Conservation (phyloP, 2,113 vertebrate species). For the Tamias sibiricus region DNA sequence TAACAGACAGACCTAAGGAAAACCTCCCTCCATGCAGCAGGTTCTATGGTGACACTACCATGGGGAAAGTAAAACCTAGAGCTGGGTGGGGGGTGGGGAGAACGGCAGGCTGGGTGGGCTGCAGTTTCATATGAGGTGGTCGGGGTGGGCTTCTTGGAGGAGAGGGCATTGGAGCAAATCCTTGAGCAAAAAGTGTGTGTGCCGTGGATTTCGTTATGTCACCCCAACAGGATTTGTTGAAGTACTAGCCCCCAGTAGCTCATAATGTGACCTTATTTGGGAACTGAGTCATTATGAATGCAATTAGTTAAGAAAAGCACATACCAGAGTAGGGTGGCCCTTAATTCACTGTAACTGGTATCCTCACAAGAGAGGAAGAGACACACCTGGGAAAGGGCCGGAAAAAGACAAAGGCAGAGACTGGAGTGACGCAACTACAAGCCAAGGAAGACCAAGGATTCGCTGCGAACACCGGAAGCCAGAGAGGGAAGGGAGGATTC, state of each 20-base stretch:
- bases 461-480: too few species aligned
- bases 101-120: neutral
- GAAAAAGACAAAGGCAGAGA: neutral
- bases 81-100: too few species aligned
- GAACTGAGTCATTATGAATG: neutral
- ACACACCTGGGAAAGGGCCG: neutral
- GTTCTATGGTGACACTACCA: too few species aligned
- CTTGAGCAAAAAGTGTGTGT: too few species aligned
- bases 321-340: neutral
- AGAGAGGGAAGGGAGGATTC: neutral
- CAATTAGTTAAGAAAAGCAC: neutral
- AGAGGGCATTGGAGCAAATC: too few species aligned
- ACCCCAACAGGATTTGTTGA: too few species aligned
- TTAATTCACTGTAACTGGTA: neutral
- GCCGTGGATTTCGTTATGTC: too few species aligned
- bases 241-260: neutral
- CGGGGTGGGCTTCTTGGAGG: too few species aligned
- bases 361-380: neutral
- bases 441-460: neutral
- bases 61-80: neutral
- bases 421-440: too few species aligned
- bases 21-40: too few species aligned
- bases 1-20: neutral
- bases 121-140: too few species aligned
- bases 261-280: neutral